A percentile compares a stretch with the other conserved stretches of the same genome.
Conservation (phyloP, 1,140 invertebrate species). For the Sarcophaga bullata region DNA sequence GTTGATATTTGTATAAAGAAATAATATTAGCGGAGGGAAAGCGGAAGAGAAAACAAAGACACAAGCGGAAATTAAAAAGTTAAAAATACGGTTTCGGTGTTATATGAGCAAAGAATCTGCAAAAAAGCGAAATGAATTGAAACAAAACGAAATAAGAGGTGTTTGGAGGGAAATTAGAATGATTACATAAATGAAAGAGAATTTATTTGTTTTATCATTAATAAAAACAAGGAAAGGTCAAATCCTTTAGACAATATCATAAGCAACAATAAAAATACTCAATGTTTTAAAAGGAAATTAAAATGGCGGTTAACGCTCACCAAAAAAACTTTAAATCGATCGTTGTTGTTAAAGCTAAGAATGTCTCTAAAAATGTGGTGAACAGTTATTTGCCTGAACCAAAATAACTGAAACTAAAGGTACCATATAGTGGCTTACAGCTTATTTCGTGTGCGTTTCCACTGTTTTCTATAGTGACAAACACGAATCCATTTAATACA, state of each 20-base stretch:
- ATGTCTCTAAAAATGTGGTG: too few relatives aligned
- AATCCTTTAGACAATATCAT: not conserved
- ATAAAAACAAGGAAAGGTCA: slow-evolving; percentile 18
- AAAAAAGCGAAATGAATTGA: not conserved
- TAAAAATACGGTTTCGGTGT: not conserved
- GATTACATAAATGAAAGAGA: not conserved
- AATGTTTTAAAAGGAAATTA: slow-evolving; percentile 11
- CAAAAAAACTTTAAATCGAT: too few relatives aligned
- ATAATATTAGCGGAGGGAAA: not conserved
- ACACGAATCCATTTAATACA: too few relatives aligned
- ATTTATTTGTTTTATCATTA: slow-evolving; percentile 15
- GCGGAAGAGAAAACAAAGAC: not conserved
- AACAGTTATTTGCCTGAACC: too few relatives aligned
- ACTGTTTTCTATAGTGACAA: too few relatives aligned
- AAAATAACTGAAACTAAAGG: too few relatives aligned
- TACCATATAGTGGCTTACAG: too few relatives aligned
- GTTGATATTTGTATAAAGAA: slow-evolving; percentile 11
- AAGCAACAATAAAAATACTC: not conserved
- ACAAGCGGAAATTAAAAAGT: slow-evolving; percentile 16
- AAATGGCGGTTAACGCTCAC: not conserved
- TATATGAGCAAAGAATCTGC: not conserved
- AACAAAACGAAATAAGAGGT: not conserved
- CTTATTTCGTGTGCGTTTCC: too few relatives aligned
- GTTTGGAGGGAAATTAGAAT: not conserved
- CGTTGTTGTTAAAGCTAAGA: too few relatives aligned